Conservation (phyloP, 2,113 vertebrate genomes). For the Nyctibius bracteatus region DNA sequence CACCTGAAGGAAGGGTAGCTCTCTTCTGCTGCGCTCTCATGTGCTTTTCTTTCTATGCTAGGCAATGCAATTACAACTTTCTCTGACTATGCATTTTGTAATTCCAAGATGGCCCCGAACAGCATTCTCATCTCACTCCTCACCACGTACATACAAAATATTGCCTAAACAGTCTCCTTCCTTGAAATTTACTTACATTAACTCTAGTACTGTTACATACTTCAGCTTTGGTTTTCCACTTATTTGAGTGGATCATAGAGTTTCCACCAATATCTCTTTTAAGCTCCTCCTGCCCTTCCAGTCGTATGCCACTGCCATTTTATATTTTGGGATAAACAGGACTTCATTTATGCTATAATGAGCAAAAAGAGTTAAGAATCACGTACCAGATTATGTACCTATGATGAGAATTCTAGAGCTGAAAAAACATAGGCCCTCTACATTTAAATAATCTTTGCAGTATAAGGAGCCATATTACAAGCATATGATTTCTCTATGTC, state of each 20-base stretch:
- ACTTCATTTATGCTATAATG: background rate
- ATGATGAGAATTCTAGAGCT: background rate
- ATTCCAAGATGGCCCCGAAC: background rate
- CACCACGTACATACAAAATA: background rate
- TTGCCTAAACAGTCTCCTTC: background rate
- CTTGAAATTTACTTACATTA: background rate
- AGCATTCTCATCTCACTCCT: background rate
- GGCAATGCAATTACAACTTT: background rate
- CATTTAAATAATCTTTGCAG: background rate
- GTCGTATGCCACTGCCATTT: background rate
- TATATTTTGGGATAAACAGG: background rate
- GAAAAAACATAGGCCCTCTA: background rate
- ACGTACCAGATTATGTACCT: background rate
- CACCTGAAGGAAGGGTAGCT: background rate
- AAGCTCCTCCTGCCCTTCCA: background rate
- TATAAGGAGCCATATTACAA: background rate
- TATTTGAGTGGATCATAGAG: too few relatives aligned
- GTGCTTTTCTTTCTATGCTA: background rate
- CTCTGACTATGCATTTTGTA: background rate
- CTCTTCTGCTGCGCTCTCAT: background rate
- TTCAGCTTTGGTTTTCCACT: background rate
- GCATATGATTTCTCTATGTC: background rate
- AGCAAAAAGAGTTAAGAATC: background rate
- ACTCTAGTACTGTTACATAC: background rate
- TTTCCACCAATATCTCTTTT: background rate